Conservation (phyloP, 1,140 invertebrate species). For the Nilaparvata lugens region DNA sequence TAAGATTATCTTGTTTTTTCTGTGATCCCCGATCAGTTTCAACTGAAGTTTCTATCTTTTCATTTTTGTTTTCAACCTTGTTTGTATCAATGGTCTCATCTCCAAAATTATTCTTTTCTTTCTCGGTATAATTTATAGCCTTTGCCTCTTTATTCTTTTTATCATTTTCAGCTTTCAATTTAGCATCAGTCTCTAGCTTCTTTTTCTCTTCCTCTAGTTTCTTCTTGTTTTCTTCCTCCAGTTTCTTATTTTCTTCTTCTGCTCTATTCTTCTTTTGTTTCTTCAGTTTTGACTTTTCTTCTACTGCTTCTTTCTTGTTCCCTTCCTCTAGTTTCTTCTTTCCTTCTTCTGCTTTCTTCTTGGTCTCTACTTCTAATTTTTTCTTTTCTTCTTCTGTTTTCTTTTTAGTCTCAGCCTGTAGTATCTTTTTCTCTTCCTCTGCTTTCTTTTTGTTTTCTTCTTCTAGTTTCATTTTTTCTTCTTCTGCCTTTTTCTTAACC, state of each 20-base stretch:
- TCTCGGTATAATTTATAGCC: no score
- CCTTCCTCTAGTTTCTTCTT: no score
- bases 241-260: neutral
- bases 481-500: neutral
- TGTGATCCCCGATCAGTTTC: no score
- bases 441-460: slow-evolving; percentile 8
- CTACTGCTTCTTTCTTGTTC: no score
- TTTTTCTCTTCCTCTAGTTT: neutral
- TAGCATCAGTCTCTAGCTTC: neutral
- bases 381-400: slow-evolving; percentile 27
- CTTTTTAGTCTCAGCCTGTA: slow-evolving; percentile 22
- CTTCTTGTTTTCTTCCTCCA: neutral
- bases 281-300: slow-evolving; percentile 2
- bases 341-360: slow-evolving; percentile 8
- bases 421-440: slow-evolving; percentile 24
- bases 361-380: neutral
- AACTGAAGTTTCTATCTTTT: no score
- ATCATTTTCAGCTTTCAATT: no score
- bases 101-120: no score
- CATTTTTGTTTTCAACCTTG: neutral
- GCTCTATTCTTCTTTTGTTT: neutral
- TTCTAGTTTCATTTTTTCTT: neutral
- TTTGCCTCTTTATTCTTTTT: no score
- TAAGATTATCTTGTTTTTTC: no score
- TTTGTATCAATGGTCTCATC: no score